A percentile compares a stretch with the other conserved stretches of the same genome.
Evolutionary conservation across 1,140 invertebrate species (phyloP).

Genomic region (Eueides isabella): DNA sequence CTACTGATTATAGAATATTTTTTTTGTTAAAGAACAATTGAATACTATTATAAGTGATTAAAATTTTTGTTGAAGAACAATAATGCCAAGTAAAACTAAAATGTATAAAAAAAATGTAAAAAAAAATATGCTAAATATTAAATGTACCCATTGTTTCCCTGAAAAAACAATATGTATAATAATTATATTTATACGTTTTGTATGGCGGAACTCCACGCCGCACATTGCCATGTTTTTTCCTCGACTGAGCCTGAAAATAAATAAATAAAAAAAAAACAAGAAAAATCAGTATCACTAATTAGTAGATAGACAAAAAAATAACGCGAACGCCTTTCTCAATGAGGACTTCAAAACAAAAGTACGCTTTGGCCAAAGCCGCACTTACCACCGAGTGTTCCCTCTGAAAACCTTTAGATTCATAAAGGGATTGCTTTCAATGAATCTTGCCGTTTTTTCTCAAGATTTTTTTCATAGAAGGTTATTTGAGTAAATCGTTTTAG

Average conservation of each 20-base stretch:
- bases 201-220: too few species aligned
- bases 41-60: too few species aligned
- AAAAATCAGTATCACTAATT: background rate
- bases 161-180: too few species aligned
- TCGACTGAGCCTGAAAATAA: background rate
- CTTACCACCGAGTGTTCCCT: conserved; percentile 10
- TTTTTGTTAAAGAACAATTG: too few species aligned
- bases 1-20: too few species aligned
- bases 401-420: conserved; percentile 18
- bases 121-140: too few species aligned
- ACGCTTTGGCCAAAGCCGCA: conserved; percentile 21
- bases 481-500: conserved; percentile 17
- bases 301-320: background rate
- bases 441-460: conserved; percentile 21
- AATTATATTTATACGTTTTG: too few species aligned
- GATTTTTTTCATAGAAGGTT: background rate
- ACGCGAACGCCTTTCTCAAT: background rate
- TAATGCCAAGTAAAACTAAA: too few species aligned
- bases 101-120: too few species aligned
- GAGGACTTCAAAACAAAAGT: conserved; percentile 14
- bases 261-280: background rate
- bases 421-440: conserved; percentile 26
- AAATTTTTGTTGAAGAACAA: too few species aligned
- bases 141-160: too few species aligned
- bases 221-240: background rate